These are phyloP conservation scores for Bos javanicus DNA, from an alignment of 2,113 vertebrate genomes.

Conservation along the genomic window DNA sequence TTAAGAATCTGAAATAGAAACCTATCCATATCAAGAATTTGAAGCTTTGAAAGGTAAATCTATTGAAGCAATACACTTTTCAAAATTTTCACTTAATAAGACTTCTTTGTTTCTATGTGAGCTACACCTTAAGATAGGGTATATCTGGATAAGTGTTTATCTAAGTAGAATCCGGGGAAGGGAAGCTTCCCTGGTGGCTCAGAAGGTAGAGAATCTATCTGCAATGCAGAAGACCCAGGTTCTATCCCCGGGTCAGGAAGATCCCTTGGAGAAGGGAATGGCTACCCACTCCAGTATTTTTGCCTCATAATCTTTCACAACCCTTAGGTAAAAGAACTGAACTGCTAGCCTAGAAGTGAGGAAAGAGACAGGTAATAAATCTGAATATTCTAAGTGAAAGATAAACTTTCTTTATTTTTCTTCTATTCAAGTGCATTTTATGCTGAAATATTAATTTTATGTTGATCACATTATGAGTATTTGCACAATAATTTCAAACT, in stretches of 20 bases:
- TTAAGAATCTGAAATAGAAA: background rate
- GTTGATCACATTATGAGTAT: background rate
- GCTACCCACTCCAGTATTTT: background rate
- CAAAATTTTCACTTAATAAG: background rate
- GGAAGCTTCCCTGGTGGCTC: background rate
- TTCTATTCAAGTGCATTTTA: background rate
- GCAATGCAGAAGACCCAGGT: background rate
- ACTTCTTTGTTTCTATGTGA: background rate
- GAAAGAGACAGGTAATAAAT: background rate
- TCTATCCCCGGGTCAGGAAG: background rate
- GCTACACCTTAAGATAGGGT: background rate
- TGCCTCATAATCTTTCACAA: background rate
- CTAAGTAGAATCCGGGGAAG: background rate
- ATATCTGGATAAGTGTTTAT: background rate
- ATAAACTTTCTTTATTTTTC: background rate
- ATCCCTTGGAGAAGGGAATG: background rate
- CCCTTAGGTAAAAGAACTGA: background rate
- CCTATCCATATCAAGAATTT: background rate
- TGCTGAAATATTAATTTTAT: background rate
- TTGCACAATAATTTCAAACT: background rate
- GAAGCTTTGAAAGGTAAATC: background rate
- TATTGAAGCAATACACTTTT: background rate
- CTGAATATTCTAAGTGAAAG: background rate
- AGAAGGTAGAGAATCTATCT: background rate
- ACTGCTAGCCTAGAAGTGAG: background rate